Conservation (phyloP, 1,140 invertebrate genomes). For the Uloborus diversus region DNA sequence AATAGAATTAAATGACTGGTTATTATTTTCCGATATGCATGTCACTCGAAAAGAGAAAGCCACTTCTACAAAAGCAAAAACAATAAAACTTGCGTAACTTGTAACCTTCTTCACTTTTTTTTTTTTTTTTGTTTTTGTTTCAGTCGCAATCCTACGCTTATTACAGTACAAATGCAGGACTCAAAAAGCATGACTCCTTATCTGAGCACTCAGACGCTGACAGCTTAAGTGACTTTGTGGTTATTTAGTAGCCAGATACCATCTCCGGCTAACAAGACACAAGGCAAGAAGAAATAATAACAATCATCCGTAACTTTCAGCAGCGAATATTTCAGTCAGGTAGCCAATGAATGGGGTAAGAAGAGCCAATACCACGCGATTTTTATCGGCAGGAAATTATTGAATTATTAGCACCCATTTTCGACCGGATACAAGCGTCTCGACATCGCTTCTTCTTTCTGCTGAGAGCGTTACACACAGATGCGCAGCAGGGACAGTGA, state of each 20-base stretch:
- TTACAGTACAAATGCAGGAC: neutral
- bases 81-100: too few relatives aligned
- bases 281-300: too few relatives aligned
- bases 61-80: too few relatives aligned
- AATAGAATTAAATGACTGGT: too few relatives aligned
- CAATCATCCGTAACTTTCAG: conserved; percentile 1
- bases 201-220: conserved; percentile 23
- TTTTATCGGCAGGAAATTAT: conserved; percentile 51
- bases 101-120: too few relatives aligned
- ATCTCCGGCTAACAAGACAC: conserved; percentile 25
- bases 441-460: neutral
- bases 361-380: conserved; percentile 3
- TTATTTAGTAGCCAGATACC: conserved; percentile 16
- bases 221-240: conserved; percentile 27
- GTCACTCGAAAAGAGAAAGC: too few relatives aligned
- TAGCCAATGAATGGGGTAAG: conserved; percentile 11
- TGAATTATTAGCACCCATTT: conserved; percentile 27
- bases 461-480: conserved; percentile 18
- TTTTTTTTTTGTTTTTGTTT: neutral
- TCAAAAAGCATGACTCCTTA: neutral
- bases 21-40: too few relatives aligned
- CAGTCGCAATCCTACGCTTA: neutral
- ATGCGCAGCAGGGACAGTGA: conserved; percentile 21
- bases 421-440: conserved; percentile 33
- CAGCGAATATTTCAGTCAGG: conserved; percentile 38